Percentiles rank a stretch among this genome's conserved stretches.
Conservation (phyloP, 1,140 invertebrate species). For the Habropoda laboriosa region DNA sequence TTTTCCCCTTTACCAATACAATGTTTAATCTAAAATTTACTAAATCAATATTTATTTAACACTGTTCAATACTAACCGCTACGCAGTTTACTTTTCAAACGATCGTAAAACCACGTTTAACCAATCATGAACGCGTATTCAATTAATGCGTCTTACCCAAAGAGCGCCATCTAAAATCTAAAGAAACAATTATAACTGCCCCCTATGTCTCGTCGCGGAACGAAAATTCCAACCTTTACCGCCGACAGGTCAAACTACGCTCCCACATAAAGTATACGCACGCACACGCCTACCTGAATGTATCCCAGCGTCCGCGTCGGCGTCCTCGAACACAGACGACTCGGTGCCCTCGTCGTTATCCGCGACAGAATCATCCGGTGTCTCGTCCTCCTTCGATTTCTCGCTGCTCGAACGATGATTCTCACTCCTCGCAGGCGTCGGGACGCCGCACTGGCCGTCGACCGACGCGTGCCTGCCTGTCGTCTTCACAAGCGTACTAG, state of each 20-base stretch:
- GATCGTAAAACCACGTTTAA: neutral
- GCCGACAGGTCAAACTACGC: neutral
- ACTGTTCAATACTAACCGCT: too few species aligned
- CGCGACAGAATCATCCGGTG: conserved; percentile 49
- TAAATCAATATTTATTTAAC: neutral
- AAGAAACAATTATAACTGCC: too few species aligned
- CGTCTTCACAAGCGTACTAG: conserved; percentile 73
- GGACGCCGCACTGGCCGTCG: conserved; percentile 44
- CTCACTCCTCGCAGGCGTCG: conserved; percentile 51
- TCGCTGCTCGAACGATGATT: conserved; percentile 35
- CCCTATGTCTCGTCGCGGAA: neutral
- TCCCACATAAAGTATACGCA: neutral
- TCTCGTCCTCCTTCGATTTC: conserved; percentile 51
- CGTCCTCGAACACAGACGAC: conserved; percentile 72
- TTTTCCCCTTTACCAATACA: too few species aligned
- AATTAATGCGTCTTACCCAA: neutral
- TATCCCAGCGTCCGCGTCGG: conserved; percentile 82
- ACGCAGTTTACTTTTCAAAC: too few species aligned
- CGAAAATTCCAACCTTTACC: neutral
- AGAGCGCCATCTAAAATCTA: neutral
- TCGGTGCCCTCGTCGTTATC: conserved; percentile 69
- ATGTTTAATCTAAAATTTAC: too few species aligned
- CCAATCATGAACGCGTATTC: neutral
- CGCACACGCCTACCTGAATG: conserved; percentile 53
- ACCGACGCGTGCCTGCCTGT: conserved; percentile 58